Conservation (phyloP, 2,888 invertebrate species). For the Mesoligia furuncula region DNA sequence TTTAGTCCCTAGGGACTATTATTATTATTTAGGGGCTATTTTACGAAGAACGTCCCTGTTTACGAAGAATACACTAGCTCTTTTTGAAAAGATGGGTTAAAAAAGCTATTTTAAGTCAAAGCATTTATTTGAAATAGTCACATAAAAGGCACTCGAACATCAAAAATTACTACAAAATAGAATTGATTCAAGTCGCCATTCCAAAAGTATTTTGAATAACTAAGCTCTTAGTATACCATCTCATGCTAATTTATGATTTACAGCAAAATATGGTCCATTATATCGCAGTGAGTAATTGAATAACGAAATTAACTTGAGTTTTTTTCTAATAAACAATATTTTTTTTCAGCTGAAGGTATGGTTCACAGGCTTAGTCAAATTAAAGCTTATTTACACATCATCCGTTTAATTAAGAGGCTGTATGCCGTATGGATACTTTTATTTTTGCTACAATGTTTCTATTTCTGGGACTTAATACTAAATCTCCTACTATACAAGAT, state of each 20-base stretch:
- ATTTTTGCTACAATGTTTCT: not conserved
- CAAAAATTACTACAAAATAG: too few species aligned
- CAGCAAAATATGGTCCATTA: slow-evolving; percentile 81
- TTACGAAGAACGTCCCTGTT: too few species aligned
- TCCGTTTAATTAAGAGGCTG: not conserved
- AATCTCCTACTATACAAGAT: not conserved
- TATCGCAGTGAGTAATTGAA: slow-evolving; percentile 82
- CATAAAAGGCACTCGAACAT: too few species aligned
- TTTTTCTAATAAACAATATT: slow-evolving; percentile 8
- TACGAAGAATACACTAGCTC: too few species aligned
- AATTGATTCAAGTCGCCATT: too few species aligned
- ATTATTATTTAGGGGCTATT: too few species aligned
- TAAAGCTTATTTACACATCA: slow-evolving; percentile 1
- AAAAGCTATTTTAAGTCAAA: not conserved
- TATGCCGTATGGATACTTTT: not conserved
- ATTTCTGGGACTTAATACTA: not conserved
- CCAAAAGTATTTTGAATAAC: not conserved
- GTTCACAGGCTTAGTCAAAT: not conserved
- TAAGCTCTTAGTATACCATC: not conserved
- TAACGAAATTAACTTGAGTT: not conserved
- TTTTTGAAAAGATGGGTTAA: too few species aligned
- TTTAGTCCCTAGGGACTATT: too few species aligned
- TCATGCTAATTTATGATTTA: slow-evolving; percentile 67
- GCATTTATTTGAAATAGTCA: too few species aligned
- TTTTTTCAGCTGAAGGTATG: slow-evolving; percentile 45